These are phyloP conservation scores for Nemoura dubitans DNA, from an alignment of 2,888 invertebrate species.

Conservation along the genomic window DNA sequence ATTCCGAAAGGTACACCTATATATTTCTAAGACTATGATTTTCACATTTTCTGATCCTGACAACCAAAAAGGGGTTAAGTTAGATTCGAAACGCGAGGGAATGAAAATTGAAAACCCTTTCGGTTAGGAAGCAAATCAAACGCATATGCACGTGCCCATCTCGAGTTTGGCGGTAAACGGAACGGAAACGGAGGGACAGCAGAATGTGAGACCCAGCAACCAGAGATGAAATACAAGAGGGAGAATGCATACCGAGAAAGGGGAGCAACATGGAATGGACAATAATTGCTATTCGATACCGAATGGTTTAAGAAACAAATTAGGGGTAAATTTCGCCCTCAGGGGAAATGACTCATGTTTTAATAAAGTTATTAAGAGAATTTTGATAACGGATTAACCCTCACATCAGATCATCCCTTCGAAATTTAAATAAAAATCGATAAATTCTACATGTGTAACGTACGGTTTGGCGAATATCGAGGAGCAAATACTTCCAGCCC, in stretches of 20 bases:
- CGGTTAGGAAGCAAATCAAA: background rate
- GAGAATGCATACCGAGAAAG: background rate
- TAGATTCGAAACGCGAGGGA: background rate
- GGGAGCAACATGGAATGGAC: constrained; percentile 27
- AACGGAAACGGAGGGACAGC: background rate
- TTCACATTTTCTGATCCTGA: constrained; percentile 40
- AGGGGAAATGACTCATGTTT: constrained; percentile 47
- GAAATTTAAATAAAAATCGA: background rate
- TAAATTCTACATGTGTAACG: background rate
- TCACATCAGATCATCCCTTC: constrained; percentile 41
- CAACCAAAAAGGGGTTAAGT: constrained; percentile 36
- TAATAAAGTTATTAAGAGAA: constrained; percentile 49
- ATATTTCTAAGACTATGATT: constrained; percentile 32
- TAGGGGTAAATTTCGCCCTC: constrained; percentile 42
- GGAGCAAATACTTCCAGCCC: background rate
- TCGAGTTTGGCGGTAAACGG: background rate
- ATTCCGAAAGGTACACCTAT: constrained; percentile 10
- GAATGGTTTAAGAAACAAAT: constrained; percentile 48
- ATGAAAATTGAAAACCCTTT: constrained; percentile 31
- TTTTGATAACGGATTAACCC: constrained; percentile 49
- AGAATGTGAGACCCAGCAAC: background rate
- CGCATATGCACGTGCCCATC: background rate
- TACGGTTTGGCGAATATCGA: background rate
- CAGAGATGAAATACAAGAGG: constrained; percentile 19
- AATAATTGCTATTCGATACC: constrained; percentile 47